Conservation (phyloP, 2,113 vertebrate genomes). For the Aegotheles bennettii region DNA sequence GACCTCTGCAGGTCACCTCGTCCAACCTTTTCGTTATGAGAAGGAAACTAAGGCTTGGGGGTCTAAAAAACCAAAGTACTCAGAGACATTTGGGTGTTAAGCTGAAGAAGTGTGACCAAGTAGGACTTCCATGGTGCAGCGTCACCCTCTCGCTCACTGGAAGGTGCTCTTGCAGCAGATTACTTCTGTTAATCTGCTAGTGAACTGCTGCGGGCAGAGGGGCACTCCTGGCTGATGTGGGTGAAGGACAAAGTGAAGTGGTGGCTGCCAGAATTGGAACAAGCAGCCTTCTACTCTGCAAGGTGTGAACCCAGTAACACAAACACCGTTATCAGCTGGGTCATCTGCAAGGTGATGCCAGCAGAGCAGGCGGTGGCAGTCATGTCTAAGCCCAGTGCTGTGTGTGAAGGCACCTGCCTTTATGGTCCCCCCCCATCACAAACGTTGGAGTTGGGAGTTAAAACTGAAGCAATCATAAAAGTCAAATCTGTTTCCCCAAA, state of each 20-base stretch:
- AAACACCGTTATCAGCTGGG: not conserved
- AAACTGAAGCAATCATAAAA: conserved; percentile 16
- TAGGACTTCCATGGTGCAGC: not conserved
- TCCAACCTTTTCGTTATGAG: not conserved
- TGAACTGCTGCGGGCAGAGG: not conserved
- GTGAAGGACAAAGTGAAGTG: not conserved
- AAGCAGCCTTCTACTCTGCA: not conserved
- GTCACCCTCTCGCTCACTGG: not conserved
- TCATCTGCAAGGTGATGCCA: conserved; percentile 3
- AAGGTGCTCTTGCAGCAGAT: not conserved
- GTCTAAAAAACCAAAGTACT: not conserved
- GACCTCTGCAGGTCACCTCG: not conserved
- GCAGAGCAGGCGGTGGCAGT: not conserved
- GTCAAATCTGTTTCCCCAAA: not conserved
- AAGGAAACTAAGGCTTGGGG: not conserved
- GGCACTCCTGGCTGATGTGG: not conserved
- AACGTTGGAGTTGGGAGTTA: not conserved
- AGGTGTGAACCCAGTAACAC: not conserved
- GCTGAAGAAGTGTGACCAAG: not conserved
- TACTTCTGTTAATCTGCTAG: not conserved
- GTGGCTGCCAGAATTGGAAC: not conserved
- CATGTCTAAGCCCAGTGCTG: not conserved
- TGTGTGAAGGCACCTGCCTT: not conserved
- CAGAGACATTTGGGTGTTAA: accelerated
- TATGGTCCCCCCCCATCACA: not conserved